Percentiles rank a stretch among this genome's conserved stretches.
Conservation (phyloP, 2,113 vertebrate species). For the Actenoides lindsayi region DNA sequence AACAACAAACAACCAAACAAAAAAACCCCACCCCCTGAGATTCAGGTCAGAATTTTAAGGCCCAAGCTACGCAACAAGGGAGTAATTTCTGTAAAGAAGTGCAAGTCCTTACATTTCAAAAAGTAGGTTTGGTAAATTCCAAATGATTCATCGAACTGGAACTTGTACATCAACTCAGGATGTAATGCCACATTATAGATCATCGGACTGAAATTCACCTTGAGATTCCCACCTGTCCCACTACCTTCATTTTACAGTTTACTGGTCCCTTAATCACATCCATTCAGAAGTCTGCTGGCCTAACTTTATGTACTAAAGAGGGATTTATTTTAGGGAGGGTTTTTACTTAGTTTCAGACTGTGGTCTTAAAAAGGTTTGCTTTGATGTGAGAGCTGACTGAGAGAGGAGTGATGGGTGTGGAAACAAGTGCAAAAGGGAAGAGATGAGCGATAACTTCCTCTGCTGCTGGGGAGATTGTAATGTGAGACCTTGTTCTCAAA, state of each 20-base stretch:
- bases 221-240: background rate
- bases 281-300: background rate
- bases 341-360: background rate
- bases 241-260: background rate
- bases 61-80: background rate
- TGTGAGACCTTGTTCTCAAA: background rate
- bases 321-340: background rate
- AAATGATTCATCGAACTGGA: background rate
- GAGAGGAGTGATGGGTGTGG: slow-evolving; percentile 14
- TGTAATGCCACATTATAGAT: background rate
- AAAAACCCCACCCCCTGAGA: no score
- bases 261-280: background rate
- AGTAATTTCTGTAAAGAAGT: background rate
- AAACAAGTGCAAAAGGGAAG: background rate
- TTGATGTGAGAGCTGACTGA: background rate
- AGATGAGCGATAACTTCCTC: slow-evolving; percentile 28
- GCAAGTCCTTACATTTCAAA: background rate
- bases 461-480: background rate
- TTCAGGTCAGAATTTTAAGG: background rate
- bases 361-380: background rate
- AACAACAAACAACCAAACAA: no score
- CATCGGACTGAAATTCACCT: background rate
- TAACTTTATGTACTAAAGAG: background rate
- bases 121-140: background rate
- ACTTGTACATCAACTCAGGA: background rate